phyloP scores from a whole-genome alignment of 2,113 vertebrate genomes.

The Trogon surrucura region DNA sequence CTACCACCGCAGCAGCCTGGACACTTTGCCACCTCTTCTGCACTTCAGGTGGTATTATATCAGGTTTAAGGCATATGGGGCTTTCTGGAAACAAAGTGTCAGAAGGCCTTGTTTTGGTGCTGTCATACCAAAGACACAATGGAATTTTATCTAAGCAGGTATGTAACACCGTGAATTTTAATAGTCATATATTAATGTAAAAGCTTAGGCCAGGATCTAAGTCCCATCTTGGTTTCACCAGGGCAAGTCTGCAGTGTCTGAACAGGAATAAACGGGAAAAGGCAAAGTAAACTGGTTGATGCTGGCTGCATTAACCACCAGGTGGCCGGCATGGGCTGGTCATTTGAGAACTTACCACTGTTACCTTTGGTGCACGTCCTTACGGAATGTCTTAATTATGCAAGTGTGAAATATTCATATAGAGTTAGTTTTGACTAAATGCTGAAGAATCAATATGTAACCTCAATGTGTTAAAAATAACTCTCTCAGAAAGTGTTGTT shows the following conservation, averaged over 20 bases:
- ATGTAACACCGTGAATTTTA: background rate
- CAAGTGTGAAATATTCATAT: background rate
- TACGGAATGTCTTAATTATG: background rate
- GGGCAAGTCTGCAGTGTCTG: background rate
- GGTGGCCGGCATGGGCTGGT: background rate
- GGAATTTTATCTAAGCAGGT: background rate
- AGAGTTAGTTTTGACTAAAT: background rate
- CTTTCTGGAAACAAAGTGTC: background rate
- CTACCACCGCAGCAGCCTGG: background rate
- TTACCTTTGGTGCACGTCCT: background rate
- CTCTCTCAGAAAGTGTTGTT: background rate
- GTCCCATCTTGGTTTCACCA: background rate
- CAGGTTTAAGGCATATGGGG: background rate
- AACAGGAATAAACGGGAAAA: background rate
- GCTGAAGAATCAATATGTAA: background rate
- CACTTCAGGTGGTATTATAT: rapidly evolving
- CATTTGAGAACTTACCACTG: background rate
- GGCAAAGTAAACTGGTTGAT: background rate
- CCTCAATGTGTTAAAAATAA: background rate
- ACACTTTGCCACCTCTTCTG: background rate
- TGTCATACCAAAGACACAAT: background rate
- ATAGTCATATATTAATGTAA: background rate
- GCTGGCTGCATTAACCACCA: rapidly evolving
- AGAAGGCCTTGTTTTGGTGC: background rate
- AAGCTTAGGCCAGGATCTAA: background rate